Evolutionary conservation across 2,888 invertebrate genomes (phyloP), one percentile per base, ranked within the genome.

Genomic region (Blastobasis lacticolella): DNA sequence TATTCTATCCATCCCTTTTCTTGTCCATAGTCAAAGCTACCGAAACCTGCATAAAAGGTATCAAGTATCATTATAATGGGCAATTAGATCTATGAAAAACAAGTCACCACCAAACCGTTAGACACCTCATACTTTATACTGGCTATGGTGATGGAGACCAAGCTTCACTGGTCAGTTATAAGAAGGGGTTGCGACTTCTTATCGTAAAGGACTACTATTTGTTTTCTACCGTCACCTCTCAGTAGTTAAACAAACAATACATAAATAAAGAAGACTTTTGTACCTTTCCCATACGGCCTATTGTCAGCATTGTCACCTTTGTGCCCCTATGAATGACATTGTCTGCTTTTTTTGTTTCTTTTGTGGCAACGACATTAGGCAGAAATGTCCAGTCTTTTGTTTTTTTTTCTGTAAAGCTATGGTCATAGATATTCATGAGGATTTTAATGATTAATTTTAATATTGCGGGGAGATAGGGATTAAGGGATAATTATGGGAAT

Each of bases 1-100:
- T 23, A 23, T 23, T 23, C 23, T 23, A 23, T 23, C 23, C 23
- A 23, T 23, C 23, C 23, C 23, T 23, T 23, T 23, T 23, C 23
- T 23, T 3, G 23, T 23, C 23, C 23, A n/a, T 10, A 46, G 41
- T 36, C 36, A 7, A 45, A 41, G 38, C 45, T 38, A 45, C 41
- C 10, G 6, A 53, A 53, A 23, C 50, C 45, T 46, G 49, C 48
- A 52, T 69, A 58, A 71, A 68, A 66, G 66, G 68, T 80, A 81
- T 85, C 85, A 73, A 75, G 81, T 88, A 79, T 81, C 86, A 77
- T 85, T 85, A 81, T 88, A 87, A 88, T 85, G 67, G 82, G 78
- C 85, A 87, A 87, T 87, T 84, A 87, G 77, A 80, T 72, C 73
- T 74, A 70, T 74, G 71, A 79, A 82, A 74, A 77, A 77, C 71